Conservation (phyloP, 2,113 vertebrate genomes). For the Stercorarius parasiticus region DNA sequence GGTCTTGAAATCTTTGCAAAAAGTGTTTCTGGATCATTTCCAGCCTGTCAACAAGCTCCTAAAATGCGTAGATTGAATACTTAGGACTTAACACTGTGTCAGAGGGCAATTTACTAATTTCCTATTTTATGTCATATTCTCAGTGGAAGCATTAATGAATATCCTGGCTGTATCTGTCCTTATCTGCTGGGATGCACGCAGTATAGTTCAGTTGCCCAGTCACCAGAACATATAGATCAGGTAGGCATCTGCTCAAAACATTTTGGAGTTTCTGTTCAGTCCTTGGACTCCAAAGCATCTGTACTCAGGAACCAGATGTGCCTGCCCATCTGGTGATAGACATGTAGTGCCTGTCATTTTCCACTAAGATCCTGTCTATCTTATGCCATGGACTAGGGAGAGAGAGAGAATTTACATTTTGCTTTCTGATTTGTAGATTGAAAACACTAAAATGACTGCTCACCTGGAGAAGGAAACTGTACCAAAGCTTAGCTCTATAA, state of each 20-base stretch:
- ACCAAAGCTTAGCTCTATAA: not conserved
- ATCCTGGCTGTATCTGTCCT: not conserved
- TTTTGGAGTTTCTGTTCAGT: not conserved
- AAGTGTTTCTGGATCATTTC: conserved; percentile 25
- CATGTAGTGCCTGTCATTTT: not conserved
- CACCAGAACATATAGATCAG: not conserved
- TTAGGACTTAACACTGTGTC: not conserved
- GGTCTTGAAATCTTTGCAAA: not conserved
- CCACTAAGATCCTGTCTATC: not conserved
- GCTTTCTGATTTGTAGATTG: not conserved
- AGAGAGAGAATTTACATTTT: not conserved
- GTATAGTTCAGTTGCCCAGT: not conserved
- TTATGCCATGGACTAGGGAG: not conserved
- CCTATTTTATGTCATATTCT: not conserved
- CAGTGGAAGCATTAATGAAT: not conserved
- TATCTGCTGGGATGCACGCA: not conserved
- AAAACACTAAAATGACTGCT: not conserved
- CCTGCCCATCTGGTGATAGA: not conserved
- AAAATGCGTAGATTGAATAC: conserved; percentile 1
- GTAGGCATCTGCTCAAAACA: not conserved
- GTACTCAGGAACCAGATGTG: not conserved
- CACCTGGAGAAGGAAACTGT: not conserved
- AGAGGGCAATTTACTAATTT: conserved; percentile 12
- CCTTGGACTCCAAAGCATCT: not conserved
- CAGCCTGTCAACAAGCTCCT: conserved; percentile 13